Evolutionary conservation across 2,888 invertebrate genomes (phyloP).

Genomic region (Andrena camellia): DNA sequence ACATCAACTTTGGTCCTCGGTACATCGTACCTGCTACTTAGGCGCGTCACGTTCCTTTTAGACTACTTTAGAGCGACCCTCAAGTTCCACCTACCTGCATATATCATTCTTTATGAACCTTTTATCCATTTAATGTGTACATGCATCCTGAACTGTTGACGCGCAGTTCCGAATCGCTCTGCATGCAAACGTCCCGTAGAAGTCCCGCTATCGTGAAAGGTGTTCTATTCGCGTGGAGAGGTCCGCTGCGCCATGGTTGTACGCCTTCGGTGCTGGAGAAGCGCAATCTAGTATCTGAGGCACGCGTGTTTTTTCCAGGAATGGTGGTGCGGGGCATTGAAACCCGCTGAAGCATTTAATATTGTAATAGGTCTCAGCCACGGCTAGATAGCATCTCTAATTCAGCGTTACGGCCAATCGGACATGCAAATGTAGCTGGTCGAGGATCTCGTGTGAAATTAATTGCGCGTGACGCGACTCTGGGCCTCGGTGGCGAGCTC

Average conservation of each 20-base stretch:
- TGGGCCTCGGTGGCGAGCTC: slow-evolving; percentile 36
- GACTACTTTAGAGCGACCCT: too few species aligned
- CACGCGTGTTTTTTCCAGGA: slow-evolving; percentile 41
- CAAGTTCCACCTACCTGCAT: too few species aligned
- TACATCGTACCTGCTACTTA: too few species aligned
- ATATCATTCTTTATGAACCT: too few species aligned
- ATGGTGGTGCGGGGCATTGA: slow-evolving; percentile 33
- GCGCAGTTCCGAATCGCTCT: neutral
- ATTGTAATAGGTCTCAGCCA: slow-evolving; percentile 64
- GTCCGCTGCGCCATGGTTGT: slow-evolving; percentile 3
- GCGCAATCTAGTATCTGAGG: slow-evolving; percentile 59
- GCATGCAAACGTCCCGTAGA: slow-evolving; percentile 3
- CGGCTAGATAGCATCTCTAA: slow-evolving; percentile 69
- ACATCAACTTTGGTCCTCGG: too few species aligned
- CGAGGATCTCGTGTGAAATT: slow-evolving; percentile 72
- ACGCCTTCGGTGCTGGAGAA: slow-evolving; percentile 24
- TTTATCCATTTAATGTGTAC: too few species aligned
- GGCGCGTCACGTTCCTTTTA: too few species aligned
- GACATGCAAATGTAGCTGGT: slow-evolving; percentile 73
- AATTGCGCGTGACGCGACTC: slow-evolving; percentile 75
- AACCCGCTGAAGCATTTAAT: slow-evolving; percentile 69
- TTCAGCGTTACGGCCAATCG: slow-evolving; percentile 68
- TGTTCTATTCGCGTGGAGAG: slow-evolving; percentile 14
- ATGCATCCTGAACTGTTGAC: too few species aligned
- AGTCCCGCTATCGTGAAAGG: slow-evolving; percentile 25